Percentiles rank a stretch among this genome's conserved stretches.
phyloP scores from a whole-genome alignment of 2,113 vertebrate genomes.

The Elgaria multicarinata region DNA sequence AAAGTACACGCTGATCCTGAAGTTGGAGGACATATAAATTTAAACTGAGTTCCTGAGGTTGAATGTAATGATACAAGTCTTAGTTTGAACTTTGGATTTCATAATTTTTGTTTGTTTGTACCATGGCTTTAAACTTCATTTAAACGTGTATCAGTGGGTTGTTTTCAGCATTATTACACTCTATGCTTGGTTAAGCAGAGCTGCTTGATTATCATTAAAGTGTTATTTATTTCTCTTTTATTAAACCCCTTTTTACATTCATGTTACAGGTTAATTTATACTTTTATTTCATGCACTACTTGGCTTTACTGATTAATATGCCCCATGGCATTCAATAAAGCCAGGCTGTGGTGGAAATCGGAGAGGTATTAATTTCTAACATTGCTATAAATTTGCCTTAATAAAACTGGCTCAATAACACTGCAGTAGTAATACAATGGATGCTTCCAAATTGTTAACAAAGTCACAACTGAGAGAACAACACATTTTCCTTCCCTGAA shows the following conservation, averaged over 20 bases:
- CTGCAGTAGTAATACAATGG: slow-evolving; percentile 77
- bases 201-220: slow-evolving; percentile 82
- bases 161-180: slow-evolving; percentile 71
- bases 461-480: slow-evolving; percentile 73
- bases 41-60: neutral
- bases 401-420: slow-evolving; percentile 84
- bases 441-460: slow-evolving; percentile 78
- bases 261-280: slow-evolving; percentile 87
- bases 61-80: slow-evolving; percentile 38
- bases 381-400: slow-evolving; percentile 87
- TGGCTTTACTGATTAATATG: slow-evolving; percentile 88
- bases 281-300: slow-evolving; percentile 88
- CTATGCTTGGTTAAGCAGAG: slow-evolving; percentile 75
- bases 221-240: slow-evolving; percentile 87
- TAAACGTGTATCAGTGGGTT: slow-evolving; percentile 63
- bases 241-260: slow-evolving; percentile 83
- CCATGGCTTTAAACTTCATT: slow-evolving; percentile 66
- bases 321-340: slow-evolving; percentile 88
- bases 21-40: neutral
- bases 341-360: slow-evolving; percentile 82
- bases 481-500: slow-evolving; percentile 49
- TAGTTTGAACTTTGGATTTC: slow-evolving; percentile 44
- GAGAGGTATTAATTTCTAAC: slow-evolving; percentile 87
- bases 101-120: slow-evolving; percentile 34
- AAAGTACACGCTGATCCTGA: neutral